Base-by-base conservation (phyloP, 2,797 vertebrate species). In the Phataginus tricuspis region DNA sequence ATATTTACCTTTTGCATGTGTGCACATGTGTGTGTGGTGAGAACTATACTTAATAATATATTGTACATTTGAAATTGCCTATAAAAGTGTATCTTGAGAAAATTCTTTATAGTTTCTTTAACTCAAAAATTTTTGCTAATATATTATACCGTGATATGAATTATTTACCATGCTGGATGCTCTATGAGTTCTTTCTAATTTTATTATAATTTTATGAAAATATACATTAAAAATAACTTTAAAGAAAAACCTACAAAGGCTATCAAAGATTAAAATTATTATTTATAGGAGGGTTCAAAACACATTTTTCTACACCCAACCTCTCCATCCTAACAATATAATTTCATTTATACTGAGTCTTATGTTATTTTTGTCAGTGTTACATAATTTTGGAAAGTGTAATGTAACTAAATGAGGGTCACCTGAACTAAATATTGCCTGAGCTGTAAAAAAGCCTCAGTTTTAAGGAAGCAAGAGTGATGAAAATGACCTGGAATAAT, bases 361-460 rank as follows among this genome's bases (percentile, higher is more conserved):
- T 72, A 39, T 59, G 4, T 87, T 23, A 63, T 11, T 87, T 86
- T 84, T 92, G 25, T 90, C 37, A 63, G 9, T 75, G 4, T 69
- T 88, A n/a, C 5, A 74, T 90, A 74, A 82, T 83, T 92, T 90
- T 74, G 34, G 51, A 93, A 93, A 71, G 37, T 90, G 51, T 51
- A 55, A 4, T 42, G 4, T 59, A 85, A 75, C 7, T 79, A 79
- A 69, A 84, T 34, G 18, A 92, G 4, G 14, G 16, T 31, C 16
- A 89, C 42, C 13, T 83, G 37, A 53, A 59, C 23, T 69, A 82
- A n/a, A 18, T 59, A 57, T 74, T 18, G 63, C 42, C 21, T 45
- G 45, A 29, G 6, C 6, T 83, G 3, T 49, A 21, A 75, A 42
- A 42, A 16, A 69, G 51, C 4, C 13, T 84, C 19, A 45, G 1